Conservation (phyloP, 2,888 invertebrate species). For the Drosophila kuntzei region DNA sequence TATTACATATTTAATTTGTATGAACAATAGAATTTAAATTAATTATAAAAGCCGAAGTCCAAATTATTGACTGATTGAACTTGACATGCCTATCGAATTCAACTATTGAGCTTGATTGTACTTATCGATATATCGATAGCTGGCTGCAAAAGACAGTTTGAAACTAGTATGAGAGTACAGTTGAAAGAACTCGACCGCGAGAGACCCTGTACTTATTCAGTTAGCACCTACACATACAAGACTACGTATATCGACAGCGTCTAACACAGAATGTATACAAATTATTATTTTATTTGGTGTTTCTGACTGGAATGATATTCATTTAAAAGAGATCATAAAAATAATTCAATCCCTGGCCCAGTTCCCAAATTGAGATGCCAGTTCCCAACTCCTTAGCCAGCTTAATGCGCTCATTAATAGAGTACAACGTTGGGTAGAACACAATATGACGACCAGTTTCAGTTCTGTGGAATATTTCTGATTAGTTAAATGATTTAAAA, state of each 20-base stretch:
- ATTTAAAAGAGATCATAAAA: slow-evolving; percentile 94
- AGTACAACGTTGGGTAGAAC: slow-evolving; percentile 95
- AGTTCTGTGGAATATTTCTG: slow-evolving; percentile 86
- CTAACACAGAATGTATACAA: too few relatives aligned
- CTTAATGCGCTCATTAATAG: slow-evolving; percentile 92
- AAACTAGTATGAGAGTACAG: too few relatives aligned
- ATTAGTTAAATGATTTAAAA: neutral
- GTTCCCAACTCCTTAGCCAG: slow-evolving; percentile 92
- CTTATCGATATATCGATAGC: slow-evolving; percentile 18
- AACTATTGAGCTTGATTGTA: neutral
- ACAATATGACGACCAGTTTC: slow-evolving; percentile 90
- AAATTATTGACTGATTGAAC: neutral
- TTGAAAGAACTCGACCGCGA: too few relatives aligned
- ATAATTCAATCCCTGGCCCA: slow-evolving; percentile 98
- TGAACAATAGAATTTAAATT: slow-evolving; percentile 26
- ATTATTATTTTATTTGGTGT: slow-evolving; percentile 10
- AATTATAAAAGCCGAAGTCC: slow-evolving; percentile 21
- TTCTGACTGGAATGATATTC: slow-evolving; percentile 23
- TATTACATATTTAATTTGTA: slow-evolving; percentile 36
- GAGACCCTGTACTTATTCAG: too few relatives aligned
- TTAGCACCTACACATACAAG: too few relatives aligned
- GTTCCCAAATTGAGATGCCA: slow-evolving; percentile 97
- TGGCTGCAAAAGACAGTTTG: neutral
- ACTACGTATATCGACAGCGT: too few relatives aligned
- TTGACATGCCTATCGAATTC: too few relatives aligned